A percentile compares a stretch with the other conserved stretches of the same genome.
phyloP scores from a whole-genome alignment of 2,113 vertebrate species.

The Chloropsis hardwickii region DNA sequence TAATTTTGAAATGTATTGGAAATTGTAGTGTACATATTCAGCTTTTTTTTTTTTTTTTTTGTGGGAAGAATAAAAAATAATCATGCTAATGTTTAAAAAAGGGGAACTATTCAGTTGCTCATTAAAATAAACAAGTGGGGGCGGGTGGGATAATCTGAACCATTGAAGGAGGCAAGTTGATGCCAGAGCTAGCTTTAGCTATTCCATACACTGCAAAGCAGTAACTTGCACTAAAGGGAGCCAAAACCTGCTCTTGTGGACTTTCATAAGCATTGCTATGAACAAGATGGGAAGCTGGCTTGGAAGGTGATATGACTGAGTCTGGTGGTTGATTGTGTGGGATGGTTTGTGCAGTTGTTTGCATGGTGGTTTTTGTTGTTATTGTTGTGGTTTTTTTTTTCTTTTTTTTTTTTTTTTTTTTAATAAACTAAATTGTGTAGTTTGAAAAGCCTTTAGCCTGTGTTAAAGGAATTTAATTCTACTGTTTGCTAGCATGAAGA shows the following conservation, averaged over 20 bases:
- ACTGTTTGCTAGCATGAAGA: neutral
- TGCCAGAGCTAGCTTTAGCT: neutral
- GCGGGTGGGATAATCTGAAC: neutral
- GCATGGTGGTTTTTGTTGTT: neutral
- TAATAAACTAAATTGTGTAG: neutral
- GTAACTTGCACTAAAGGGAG: neutral
- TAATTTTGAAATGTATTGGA: neutral
- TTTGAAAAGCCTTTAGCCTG: neutral
- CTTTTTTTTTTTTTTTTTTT: neutral
- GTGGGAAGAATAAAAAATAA: neutral
- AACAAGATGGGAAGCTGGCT: neutral
- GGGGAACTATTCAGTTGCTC: neutral
- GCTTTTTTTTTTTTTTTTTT: neutral
- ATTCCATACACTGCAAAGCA: neutral
- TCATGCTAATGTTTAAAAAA: neutral
- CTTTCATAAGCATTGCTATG: neutral
- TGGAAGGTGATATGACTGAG: neutral
- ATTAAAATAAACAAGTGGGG: neutral
- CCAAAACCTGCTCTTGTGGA: neutral
- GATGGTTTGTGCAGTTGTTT: neutral
- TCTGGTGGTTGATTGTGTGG: neutral
- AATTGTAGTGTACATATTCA: neutral
- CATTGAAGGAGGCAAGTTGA: neutral
- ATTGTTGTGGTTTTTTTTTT: fast-evolving
- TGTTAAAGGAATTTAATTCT: neutral